These are phyloP conservation scores for Zosterops hypoxanthus DNA, from an alignment of 2,113 vertebrate species.

Conservation along the genomic window DNA sequence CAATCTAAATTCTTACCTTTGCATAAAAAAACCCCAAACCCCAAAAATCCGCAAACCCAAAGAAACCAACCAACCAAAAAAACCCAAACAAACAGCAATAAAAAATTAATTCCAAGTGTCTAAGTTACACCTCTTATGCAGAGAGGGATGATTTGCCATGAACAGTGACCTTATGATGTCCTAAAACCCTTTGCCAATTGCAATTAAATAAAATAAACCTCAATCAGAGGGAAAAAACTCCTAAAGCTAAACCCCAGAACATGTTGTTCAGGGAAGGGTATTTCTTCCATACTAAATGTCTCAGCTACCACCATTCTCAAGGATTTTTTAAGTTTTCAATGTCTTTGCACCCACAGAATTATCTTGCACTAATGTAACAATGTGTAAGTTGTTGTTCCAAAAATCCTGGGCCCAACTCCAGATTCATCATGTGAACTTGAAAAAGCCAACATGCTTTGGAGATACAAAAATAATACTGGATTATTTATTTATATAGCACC, in stretches of 20 bases:
- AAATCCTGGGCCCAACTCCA: conserved; percentile 3
- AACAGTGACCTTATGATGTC: not conserved
- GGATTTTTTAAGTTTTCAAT: not conserved
- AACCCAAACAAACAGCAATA: not conserved
- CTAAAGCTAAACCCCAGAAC: not conserved
- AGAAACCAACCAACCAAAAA: not conserved
- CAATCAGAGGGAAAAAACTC: not conserved
- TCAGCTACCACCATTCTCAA: not conserved
- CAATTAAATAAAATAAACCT: not conserved
- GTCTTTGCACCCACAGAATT: not conserved
- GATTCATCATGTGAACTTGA: not conserved
- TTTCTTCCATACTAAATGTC: not conserved
- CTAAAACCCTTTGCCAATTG: not conserved
- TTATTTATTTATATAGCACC: conserved; percentile 41
- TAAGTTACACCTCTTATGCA: not conserved
- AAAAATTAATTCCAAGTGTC: not conserved
- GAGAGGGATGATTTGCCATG: not conserved
- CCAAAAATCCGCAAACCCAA: accelerated
- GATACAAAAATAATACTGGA: not conserved
- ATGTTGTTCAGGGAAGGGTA: not conserved
- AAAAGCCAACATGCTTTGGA: not conserved
- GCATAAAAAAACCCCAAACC: not conserved
- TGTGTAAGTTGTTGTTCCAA: not conserved
- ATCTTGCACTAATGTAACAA: not conserved
- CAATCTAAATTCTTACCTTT: not conserved